phyloP scores from a whole-genome alignment of 2,888 invertebrate species.

The Glaucopsyche alexis region DNA sequence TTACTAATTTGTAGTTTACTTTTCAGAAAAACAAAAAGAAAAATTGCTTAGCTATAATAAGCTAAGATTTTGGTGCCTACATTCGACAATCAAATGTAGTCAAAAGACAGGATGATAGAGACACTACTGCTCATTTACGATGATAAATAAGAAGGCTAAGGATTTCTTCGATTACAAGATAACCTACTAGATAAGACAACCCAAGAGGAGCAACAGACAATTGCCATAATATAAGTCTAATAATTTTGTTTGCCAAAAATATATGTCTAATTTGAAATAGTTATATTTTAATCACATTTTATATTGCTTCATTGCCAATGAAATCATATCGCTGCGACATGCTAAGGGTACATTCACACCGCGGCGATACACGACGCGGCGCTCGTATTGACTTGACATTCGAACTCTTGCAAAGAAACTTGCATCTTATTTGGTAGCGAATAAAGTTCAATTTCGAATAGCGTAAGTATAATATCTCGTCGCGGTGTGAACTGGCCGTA shows the following conservation, averaged over 20 bases:
- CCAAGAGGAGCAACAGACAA: background rate
- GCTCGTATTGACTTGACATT: too few species aligned
- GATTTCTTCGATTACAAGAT: constrained; percentile 30
- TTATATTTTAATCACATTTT: constrained; percentile 27
- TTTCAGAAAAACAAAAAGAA: too few species aligned
- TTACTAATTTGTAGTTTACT: too few species aligned
- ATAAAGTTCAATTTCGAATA: too few species aligned
- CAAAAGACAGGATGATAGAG: background rate
- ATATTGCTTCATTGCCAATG: constrained; percentile 26
- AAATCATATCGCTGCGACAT: constrained; percentile 13
- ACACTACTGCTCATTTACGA: background rate
- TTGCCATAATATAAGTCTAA: background rate
- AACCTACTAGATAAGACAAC: constrained; percentile 13
- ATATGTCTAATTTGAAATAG: constrained; percentile 27
- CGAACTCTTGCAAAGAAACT: too few species aligned
- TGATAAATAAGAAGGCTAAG: background rate
- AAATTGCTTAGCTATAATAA: too few species aligned
- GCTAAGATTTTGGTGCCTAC: too few species aligned
- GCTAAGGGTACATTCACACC: background rate
- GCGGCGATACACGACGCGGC: too few species aligned
- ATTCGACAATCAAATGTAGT: constrained; percentile 1
- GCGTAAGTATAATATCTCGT: too few species aligned
- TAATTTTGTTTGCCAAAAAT: constrained; percentile 27
- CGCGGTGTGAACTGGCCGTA: too few species aligned
- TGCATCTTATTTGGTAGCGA: too few species aligned